phyloP scores from a whole-genome alignment of 2,797 vertebrate species.

The Erithacus rubecula region DNA sequence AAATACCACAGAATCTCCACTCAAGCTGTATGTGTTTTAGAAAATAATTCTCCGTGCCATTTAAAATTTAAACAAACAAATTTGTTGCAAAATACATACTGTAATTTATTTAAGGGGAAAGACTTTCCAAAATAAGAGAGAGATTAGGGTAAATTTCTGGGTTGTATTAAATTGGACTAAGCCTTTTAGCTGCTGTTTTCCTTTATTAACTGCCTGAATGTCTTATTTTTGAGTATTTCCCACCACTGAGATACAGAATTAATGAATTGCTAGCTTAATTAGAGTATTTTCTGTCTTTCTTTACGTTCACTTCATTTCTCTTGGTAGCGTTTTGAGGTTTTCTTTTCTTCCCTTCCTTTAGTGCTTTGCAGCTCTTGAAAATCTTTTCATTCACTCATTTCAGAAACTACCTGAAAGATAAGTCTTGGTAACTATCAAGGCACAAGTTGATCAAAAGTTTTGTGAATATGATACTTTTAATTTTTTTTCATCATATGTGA shows the following conservation, averaged over 20 bases:
- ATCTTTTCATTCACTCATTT: background rate
- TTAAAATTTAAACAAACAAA: background rate
- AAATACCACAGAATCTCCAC: background rate
- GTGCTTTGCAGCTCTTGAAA: background rate
- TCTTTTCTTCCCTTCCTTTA: background rate
- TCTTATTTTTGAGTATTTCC: background rate
- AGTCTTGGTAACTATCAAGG: background rate
- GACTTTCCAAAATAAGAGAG: background rate
- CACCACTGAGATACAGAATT: background rate
- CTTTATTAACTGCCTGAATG: background rate
- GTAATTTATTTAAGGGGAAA: background rate
- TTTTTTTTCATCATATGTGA: background rate
- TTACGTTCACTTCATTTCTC: background rate
- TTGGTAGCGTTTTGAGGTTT: background rate
- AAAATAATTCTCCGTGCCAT: background rate
- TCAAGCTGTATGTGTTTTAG: background rate
- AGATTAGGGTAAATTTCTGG: background rate
- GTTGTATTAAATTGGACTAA: background rate
- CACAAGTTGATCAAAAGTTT: background rate
- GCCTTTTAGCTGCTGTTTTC: background rate
- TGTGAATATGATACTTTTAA: background rate
- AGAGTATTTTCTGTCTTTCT: background rate
- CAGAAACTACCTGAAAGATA: background rate
- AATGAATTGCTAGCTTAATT: background rate
- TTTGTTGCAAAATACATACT: background rate